phyloP scores from a whole-genome alignment of 2,113 vertebrate genomes.

The Crotophaga sulcirostris region DNA sequence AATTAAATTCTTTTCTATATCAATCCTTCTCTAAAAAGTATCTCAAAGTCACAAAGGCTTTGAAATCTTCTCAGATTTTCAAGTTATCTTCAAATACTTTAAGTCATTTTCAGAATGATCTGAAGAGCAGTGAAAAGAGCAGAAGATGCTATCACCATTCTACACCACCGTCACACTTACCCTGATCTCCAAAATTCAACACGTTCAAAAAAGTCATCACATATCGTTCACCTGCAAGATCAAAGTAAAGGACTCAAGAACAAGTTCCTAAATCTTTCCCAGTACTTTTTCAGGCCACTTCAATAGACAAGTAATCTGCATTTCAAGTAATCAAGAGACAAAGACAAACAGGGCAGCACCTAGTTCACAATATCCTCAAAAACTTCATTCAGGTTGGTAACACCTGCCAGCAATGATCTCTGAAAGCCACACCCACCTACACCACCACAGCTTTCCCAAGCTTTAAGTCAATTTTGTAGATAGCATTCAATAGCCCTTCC shows the following conservation, averaged over 20 bases:
- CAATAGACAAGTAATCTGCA: too few species aligned
- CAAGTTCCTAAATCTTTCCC: background rate
- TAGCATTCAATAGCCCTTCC: background rate
- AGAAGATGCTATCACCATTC: too few species aligned
- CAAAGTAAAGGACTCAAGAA: conserved; percentile 35
- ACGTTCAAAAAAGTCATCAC: conserved; percentile 98
- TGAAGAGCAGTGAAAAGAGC: background rate
- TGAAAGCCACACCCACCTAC: fast-evolving
- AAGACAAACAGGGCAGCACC: background rate
- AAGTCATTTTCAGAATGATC: background rate
- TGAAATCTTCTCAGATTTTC: background rate
- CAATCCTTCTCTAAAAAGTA: background rate
- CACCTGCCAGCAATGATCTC: background rate
- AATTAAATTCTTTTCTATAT: background rate
- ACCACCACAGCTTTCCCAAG: background rate
- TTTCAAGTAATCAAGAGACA: background rate
- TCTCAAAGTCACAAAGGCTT: background rate
- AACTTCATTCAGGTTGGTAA: background rate
- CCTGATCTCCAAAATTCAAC: conserved; percentile 96
- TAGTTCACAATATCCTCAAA: background rate
- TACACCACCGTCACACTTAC: conserved; percentile 67
- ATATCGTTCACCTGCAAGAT: conserved; percentile 88
- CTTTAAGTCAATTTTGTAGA: background rate
- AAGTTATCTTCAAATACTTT: background rate
- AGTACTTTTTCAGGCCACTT: background rate